Percentiles rank a stretch among this genome's conserved stretches.
phyloP scores from a whole-genome alignment of 2,113 vertebrate species.

The Pogonocichla stellata region DNA sequence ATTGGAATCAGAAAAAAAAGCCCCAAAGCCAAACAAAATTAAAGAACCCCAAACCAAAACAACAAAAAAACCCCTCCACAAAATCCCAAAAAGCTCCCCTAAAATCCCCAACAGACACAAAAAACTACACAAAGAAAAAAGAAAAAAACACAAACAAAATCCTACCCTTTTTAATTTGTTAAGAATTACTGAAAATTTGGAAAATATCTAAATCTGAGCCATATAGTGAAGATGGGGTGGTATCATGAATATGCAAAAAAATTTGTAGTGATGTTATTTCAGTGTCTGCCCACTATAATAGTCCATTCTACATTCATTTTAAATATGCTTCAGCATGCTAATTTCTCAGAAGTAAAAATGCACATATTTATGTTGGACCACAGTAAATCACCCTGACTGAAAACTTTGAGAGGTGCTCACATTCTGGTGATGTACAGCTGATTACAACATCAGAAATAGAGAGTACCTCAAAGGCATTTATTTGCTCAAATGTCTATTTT shows the following conservation, averaged over 20 bases:
- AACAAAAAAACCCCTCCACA: background rate
- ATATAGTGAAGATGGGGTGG: background rate
- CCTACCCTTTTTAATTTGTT: background rate
- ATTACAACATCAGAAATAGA: background rate
- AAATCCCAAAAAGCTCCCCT: background rate
- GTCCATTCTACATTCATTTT: background rate
- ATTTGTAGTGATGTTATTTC: background rate
- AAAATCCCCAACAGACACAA: background rate
- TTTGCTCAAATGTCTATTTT: conserved; percentile 11
- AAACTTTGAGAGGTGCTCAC: background rate
- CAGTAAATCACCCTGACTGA: background rate
- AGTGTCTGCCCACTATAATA: background rate
- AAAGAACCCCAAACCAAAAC: background rate
- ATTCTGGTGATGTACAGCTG: background rate
- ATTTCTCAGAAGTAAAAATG: background rate
- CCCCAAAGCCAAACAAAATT: background rate
- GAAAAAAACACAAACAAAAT: background rate
- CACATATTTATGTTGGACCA: background rate
- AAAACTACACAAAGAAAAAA: background rate
- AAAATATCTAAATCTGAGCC: background rate
- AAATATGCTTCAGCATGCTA: background rate
- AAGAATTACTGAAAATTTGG: background rate
- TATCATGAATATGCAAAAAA: background rate
- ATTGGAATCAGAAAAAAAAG: background rate
- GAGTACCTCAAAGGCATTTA: background rate